phyloP scores from a whole-genome alignment of 1,140 invertebrate species.

The Drosophila triauraria region DNA sequence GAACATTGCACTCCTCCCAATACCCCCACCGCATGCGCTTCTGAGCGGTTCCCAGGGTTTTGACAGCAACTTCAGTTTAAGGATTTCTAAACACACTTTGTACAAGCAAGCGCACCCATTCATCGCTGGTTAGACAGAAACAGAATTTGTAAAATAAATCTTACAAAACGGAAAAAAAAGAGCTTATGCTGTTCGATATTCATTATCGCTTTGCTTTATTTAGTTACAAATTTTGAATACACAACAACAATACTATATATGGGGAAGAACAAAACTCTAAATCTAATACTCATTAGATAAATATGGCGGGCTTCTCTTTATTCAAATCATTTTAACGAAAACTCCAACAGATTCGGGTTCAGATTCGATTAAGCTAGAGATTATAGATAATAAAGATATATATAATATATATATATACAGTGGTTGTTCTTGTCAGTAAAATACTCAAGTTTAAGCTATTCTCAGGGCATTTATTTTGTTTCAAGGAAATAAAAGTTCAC shows the following conservation, averaged over 20 bases:
- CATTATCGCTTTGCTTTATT: too few relatives aligned
- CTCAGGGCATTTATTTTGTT: constrained; percentile 35
- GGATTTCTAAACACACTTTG: constrained; percentile 77
- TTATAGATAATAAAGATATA: not conserved
- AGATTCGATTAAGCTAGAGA: not conserved
- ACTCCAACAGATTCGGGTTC: not conserved
- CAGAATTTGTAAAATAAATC: constrained; percentile 85
- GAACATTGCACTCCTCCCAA: constrained; percentile 95
- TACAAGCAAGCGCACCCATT: constrained; percentile 50
- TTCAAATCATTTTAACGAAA: not conserved
- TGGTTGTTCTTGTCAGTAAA: constrained; percentile 1
- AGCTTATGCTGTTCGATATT: too few relatives aligned
- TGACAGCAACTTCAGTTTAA: constrained; percentile 62
- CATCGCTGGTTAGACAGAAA: constrained; percentile 59
- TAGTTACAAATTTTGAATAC: too few relatives aligned
- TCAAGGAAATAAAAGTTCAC: constrained; percentile 3
- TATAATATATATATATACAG: constrained; percentile 5
- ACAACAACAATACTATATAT: too few relatives aligned
- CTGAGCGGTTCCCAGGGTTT: constrained; percentile 87
- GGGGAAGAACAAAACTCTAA: too few relatives aligned
- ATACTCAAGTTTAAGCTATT: constrained; percentile 22
- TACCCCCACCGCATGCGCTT: constrained; percentile 98
- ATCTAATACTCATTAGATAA: not conserved
- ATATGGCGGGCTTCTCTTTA: not conserved
- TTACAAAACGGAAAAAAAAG: constrained; percentile 69